These are phyloP conservation scores for Diadegma fenestrale DNA, from an alignment of 2,888 invertebrate species.

Conservation along the genomic window DNA sequence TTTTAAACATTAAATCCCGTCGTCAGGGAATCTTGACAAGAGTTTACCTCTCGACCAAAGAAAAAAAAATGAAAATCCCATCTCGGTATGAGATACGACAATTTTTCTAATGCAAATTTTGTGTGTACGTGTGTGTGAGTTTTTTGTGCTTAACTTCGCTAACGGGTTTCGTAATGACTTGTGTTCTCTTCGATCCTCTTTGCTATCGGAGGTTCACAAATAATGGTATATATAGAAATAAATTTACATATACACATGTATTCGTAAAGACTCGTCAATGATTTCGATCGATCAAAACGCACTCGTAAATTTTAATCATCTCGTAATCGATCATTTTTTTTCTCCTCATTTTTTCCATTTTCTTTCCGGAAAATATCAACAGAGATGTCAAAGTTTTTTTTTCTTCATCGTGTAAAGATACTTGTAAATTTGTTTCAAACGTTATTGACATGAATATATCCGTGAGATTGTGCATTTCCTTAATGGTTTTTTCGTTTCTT, in stretches of 20 bases:
- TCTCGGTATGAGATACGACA: slow-evolving; percentile 1
- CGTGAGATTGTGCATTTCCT: slow-evolving; percentile 73
- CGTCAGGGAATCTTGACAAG: slow-evolving; percentile 73
- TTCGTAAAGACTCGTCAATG: slow-evolving; percentile 7
- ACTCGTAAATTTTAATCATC: slow-evolving; percentile 4
- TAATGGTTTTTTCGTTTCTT: slow-evolving; percentile 60
- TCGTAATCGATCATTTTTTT: slow-evolving; percentile 24
- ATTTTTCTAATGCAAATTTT: slow-evolving; percentile 1
- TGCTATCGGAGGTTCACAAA: background rate
- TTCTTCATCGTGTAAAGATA: slow-evolving; percentile 27
- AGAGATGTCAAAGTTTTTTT: slow-evolving; percentile 2
- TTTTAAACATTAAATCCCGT: slow-evolving; percentile 62
- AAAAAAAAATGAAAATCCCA: slow-evolving; percentile 29
- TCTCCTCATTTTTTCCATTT: background rate
- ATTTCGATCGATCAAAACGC: slow-evolving; percentile 12
- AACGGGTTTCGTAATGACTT: slow-evolving; percentile 3
- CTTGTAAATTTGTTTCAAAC: slow-evolving; percentile 59
- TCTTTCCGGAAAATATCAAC: slow-evolving; percentile 24
- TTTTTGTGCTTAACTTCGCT: slow-evolving; percentile 37
- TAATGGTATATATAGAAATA: background rate
- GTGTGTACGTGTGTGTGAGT: background rate
- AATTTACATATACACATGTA: background rate
- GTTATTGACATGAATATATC: slow-evolving; percentile 72
- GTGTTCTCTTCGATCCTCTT: slow-evolving; percentile 13
- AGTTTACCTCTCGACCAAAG: slow-evolving; percentile 5